A percentile compares a stretch with the other conserved stretches of the same genome.
These are phyloP conservation scores for Mesochorus sp. DNA, from an alignment of 2,888 invertebrate genomes.

Conservation along the genomic window DNA sequence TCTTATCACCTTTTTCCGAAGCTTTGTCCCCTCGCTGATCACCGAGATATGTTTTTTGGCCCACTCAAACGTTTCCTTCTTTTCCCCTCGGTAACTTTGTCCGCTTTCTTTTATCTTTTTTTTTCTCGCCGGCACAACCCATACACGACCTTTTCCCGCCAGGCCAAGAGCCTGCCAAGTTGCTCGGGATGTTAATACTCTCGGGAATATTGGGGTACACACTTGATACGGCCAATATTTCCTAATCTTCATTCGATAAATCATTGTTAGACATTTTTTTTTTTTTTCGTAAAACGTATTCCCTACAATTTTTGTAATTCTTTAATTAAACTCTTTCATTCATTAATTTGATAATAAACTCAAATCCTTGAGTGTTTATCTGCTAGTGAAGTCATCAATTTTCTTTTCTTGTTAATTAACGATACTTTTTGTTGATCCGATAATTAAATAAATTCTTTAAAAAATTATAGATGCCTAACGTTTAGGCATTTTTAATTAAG, in stretches of 20 bases:
- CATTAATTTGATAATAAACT: no score
- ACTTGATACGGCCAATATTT: not conserved
- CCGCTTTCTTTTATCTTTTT: not conserved
- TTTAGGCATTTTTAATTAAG: no score
- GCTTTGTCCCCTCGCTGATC: conserved; percentile 24
- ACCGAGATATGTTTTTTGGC: conserved; percentile 23
- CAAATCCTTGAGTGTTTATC: no score
- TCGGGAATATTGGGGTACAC: conserved; percentile 13
- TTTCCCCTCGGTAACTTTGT: not conserved
- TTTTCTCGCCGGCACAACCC: conserved; percentile 3
- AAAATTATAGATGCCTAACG: no score
- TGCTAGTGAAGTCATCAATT: no score
- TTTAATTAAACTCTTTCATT: no score
- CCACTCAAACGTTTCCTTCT: not conserved
- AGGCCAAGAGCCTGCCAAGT: not conserved
- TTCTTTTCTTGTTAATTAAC: no score
- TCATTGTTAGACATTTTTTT: not conserved
- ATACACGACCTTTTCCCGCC: conserved; percentile 14
- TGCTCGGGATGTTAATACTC: conserved; percentile 2
- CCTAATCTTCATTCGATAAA: conserved; percentile 28
- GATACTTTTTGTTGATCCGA: no score
- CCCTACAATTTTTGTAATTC: no score
- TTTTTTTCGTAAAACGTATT: no score
- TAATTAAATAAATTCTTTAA: no score
- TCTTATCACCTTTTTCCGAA: conserved; percentile 44